phyloP scores from a whole-genome alignment of 2,888 invertebrate genomes.

The Cantharis lateralis region DNA sequence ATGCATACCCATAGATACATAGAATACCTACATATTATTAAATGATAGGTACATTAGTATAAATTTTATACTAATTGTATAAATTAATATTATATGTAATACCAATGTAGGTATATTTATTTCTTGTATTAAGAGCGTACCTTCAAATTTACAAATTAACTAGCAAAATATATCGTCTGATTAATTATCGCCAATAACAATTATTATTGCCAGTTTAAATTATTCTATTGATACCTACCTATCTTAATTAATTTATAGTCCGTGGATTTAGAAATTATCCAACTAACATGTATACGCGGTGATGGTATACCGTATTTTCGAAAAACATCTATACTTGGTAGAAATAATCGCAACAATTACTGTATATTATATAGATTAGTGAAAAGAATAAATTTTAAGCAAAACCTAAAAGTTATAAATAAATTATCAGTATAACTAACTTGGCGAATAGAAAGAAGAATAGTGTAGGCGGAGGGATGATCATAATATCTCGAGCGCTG shows the following conservation, averaged over 20 bases:
- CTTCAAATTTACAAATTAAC: neutral
- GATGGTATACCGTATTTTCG: no score
- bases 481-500: constrained; percentile 40
- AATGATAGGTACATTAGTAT: no score
- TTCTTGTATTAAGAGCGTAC: neutral
- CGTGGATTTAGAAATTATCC: neutral
- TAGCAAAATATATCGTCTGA: neutral
- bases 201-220: neutral
- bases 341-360: neutral
- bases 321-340: no score
- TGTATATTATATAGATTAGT: no score
- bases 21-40: no score
- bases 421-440: neutral
- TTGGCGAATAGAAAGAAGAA: constrained; percentile 15
- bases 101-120: no score
- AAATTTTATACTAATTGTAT: no score
- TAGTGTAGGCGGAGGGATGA: constrained; percentile 42
- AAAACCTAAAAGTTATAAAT: neutral
- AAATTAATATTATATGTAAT: no score
- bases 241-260: neutral
- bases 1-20: no score
- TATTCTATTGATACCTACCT: neutral
- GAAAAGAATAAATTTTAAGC: neutral
- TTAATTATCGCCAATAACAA: neutral
- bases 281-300: neutral